Percentiles rank a stretch among this genome's conserved stretches.
Conservation (phyloP, 2,797 vertebrate species). For the Sitta carolinensis region DNA sequence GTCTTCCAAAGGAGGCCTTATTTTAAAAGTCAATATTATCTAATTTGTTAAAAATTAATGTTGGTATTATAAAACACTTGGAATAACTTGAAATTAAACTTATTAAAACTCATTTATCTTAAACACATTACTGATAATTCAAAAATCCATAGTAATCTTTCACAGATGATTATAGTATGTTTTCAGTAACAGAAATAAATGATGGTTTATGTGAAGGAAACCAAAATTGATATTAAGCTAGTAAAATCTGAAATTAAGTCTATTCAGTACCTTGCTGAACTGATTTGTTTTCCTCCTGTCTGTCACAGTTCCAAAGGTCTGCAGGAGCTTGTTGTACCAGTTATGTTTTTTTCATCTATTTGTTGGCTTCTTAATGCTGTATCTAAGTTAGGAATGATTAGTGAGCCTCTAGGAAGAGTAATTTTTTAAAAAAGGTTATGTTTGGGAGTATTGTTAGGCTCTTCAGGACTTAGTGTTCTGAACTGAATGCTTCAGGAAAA, state of each 20-base stretch:
- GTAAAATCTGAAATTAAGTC: slow-evolving; percentile 14
- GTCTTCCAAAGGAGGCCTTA: slow-evolving; percentile 8
- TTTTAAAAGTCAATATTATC: slow-evolving; percentile 40
- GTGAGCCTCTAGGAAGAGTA: neutral
- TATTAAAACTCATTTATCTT: slow-evolving; percentile 64
- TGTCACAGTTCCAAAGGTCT: neutral
- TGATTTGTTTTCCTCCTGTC: neutral
- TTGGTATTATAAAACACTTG: slow-evolving; percentile 19
- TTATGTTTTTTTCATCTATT: neutral
- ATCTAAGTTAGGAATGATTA: neutral
- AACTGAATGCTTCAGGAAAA: neutral
- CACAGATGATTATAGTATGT: slow-evolving; percentile 21
- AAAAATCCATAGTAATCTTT: slow-evolving; percentile 60
- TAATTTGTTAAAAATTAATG: slow-evolving; percentile 63
- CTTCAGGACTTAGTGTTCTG: neutral
- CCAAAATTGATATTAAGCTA: slow-evolving; percentile 12
- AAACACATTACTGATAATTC: slow-evolving; percentile 28
- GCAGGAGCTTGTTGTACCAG: neutral
- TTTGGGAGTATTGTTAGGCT: neutral
- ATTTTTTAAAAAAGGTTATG: neutral
- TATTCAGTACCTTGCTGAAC: neutral
- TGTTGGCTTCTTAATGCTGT: neutral
- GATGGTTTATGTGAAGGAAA: slow-evolving; percentile 6
- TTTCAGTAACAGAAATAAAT: slow-evolving; percentile 40
- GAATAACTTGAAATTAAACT: slow-evolving; percentile 56